Conservation (phyloP, 2,113 vertebrate species). For the Menidia beryllina region DNA sequence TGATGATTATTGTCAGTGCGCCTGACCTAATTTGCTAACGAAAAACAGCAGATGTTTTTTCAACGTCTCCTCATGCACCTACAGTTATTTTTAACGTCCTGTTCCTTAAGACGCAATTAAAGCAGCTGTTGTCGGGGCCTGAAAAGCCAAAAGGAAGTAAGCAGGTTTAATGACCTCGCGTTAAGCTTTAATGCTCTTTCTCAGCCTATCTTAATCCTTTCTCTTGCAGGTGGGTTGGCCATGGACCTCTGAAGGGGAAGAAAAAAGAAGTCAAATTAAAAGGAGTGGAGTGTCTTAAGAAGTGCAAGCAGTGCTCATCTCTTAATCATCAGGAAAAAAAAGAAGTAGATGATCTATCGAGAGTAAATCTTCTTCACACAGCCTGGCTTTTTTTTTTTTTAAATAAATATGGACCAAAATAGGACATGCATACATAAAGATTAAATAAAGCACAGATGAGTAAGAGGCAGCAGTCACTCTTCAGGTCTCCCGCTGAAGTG, state of each 20-base stretch:
- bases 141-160: constrained; percentile 47
- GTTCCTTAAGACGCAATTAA: constrained; percentile 32
- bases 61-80: constrained; percentile 8
- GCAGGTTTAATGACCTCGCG: constrained; percentile 27
- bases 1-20: constrained; percentile 1
- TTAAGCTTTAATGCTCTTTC: constrained; percentile 28
- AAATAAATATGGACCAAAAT: constrained; percentile 57
- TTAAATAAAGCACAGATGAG: constrained; percentile 84
- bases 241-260: constrained; percentile 37
- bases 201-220: constrained; percentile 54
- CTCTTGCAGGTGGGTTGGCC: constrained; percentile 72
- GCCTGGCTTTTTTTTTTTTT: constrained; percentile 60
- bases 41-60: constrained; percentile 34
- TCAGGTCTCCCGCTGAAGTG: constrained; percentile 35
- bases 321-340: constrained; percentile 50
- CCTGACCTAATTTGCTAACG: neutral
- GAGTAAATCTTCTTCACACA: constrained; percentile 57
- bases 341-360: constrained; percentile 30
- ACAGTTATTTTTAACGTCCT: constrained; percentile 21
- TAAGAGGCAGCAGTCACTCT: constrained; percentile 60
- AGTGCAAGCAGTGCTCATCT: constrained; percentile 56
- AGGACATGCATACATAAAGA: constrained; percentile 63
- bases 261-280: no score
- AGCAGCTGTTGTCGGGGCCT: constrained; percentile 36
- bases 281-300: constrained; percentile 19